Evolutionary conservation across 2,113 vertebrate genomes (phyloP).

Genomic region (Petrocephalus zakoni): DNA sequence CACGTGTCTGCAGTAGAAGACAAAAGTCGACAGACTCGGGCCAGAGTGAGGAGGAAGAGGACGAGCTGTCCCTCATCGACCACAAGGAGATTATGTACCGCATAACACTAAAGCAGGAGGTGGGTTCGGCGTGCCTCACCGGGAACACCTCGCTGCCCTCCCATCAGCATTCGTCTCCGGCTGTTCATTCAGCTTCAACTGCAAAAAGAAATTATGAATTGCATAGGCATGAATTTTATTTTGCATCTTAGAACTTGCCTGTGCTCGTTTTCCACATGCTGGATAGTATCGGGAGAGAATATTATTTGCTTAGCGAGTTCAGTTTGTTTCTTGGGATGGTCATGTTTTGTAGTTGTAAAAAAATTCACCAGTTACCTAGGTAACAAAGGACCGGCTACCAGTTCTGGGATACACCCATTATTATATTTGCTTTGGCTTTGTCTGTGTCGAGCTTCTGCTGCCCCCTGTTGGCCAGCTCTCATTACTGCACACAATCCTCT

Average conservation of each 20-base stretch:
- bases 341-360: background rate
- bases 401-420: conserved; percentile 11
- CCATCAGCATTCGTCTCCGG: background rate
- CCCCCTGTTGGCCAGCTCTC: conserved; percentile 38
- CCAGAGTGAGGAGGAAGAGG: conserved; percentile 76
- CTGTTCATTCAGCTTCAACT: background rate
- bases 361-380: background rate
- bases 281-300: background rate
- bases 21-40: conserved; percentile 69
- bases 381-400: conserved; percentile 11
- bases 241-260: background rate
- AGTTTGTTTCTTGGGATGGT: background rate
- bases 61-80: conserved; percentile 91
- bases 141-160: background rate
- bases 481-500: conserved; percentile 25
- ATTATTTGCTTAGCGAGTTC: background rate
- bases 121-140: conserved; percentile 38
- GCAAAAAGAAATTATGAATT: background rate
- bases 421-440: background rate
- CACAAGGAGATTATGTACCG: conserved; percentile 91
- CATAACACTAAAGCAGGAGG: conserved; percentile 91
- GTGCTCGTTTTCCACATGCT: background rate
- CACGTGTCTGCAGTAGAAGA: conserved; percentile 49
- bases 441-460: conserved; percentile 33
- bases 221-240: background rate